phyloP scores from a whole-genome alignment of 2,888 invertebrate species.

The Eulithis testata region DNA sequence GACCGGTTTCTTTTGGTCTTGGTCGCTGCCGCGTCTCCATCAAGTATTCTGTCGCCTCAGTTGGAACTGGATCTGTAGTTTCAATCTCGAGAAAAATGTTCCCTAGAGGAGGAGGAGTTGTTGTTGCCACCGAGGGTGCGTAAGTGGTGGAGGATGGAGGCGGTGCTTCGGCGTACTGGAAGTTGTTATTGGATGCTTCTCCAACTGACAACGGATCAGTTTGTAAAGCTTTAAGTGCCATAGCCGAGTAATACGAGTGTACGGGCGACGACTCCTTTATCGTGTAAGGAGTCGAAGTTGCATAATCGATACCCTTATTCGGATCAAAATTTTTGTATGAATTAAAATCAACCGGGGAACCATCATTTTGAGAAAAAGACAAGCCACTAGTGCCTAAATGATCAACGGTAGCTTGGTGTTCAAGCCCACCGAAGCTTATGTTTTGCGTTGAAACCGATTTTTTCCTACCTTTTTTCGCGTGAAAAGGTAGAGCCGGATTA shows the following conservation, averaged over 20 bases:
- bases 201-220: conserved; percentile 60
- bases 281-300: conserved; percentile 60
- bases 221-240: conserved; percentile 69
- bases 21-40: conserved; percentile 45
- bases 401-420: conserved; percentile 68
- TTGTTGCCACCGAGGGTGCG: conserved; percentile 50
- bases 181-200: conserved; percentile 73
- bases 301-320: conserved; percentile 55
- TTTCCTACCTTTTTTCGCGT: conserved; percentile 62
- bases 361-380: conserved; percentile 52
- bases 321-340: conserved; percentile 43
- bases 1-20: conserved; percentile 41
- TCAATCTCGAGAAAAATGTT: conserved; percentile 46
- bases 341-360: conserved; percentile 57
- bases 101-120: conserved; percentile 45
- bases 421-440: conserved; percentile 72
- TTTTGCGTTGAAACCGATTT: conserved; percentile 78
- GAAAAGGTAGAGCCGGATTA: conserved; percentile 46
- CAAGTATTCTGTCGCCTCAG: conserved; percentile 46
- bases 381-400: conserved; percentile 62
- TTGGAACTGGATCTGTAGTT: conserved; percentile 44
- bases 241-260: conserved; percentile 68
- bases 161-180: conserved; percentile 69
- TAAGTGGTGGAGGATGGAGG: conserved; percentile 48
- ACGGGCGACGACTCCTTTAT: conserved; percentile 67